Evolutionary conservation across 2,888 invertebrate species (phyloP), one percentile per base, ranked within the genome.

Genomic region (Ennomos erosarius): DNA sequence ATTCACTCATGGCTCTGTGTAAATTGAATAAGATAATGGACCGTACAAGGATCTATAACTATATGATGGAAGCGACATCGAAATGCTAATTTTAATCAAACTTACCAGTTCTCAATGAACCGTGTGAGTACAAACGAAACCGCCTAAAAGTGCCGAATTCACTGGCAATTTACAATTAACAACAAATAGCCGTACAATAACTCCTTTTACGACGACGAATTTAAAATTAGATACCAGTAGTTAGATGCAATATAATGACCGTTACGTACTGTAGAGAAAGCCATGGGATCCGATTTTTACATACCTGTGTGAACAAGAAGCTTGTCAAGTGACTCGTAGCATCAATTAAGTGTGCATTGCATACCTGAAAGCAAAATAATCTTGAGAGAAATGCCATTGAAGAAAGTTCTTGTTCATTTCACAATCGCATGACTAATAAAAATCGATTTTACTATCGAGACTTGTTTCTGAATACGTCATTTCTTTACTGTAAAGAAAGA

Each of bases 21-120:
- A 85, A 88, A 90, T 90, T 90, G 89, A 91, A 90, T 90, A 86
- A 86, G 78, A 82, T 88, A 90, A 90, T 88, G 87, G 84, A 77
- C 70, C 68, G 58, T 57, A 77, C 84, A 78, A 60, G 69, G 84
- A 82, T 68, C 70, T 60, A 69, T 55, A 71, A 70, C 58, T 55
- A 72, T 26, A 26, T 26, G 6, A 26, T 76, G 77, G 76, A 81
- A 77, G 71, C 67, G 76, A 54, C 65, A 65, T 59, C 60, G 62
- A 69, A 72, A 75, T 71, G 69, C 65, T 63, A 73, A 76, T 78
- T 75, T 70, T 69, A 76, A 74, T 75, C 37, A 40, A 63, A 45
- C 43, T 47, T 62, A 63, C 59, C 43, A 59, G 60, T 67, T 66
- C 64, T 65, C 58, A 59, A 65, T 73, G 50, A 64, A 55, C 58